Evolutionary conservation across 2,888 invertebrate genomes (phyloP).

Genomic region (Eupeodes latifasciatus): DNA sequence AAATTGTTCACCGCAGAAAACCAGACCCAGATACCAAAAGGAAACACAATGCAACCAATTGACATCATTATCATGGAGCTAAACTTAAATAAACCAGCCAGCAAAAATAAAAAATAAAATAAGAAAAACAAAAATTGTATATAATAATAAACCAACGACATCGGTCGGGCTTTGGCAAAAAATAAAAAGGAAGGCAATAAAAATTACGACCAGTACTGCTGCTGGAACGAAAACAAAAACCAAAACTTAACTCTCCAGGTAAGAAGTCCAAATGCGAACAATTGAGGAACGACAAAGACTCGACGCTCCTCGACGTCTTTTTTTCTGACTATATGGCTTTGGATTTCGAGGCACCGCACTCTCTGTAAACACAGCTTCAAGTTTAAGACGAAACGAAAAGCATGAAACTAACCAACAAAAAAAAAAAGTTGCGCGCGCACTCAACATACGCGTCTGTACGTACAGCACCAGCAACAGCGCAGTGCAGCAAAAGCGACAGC

Average conservation of each 20-base stretch:
- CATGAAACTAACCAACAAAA: neutral
- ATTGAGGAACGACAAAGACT: slow-evolving; percentile 64
- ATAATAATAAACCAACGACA: slow-evolving; percentile 40
- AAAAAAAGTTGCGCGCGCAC: slow-evolving; percentile 43
- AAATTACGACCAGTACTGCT: slow-evolving; percentile 67
- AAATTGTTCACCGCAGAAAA: slow-evolving; percentile 71
- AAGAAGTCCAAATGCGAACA: slow-evolving; percentile 70
- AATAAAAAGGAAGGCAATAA: slow-evolving; percentile 63
- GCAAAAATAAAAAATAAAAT: slow-evolving; percentile 26
- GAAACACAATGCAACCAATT: slow-evolving; percentile 75
- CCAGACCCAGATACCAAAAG: slow-evolving; percentile 65
- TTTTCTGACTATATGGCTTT: slow-evolving; percentile 14
- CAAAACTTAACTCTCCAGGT: slow-evolving; percentile 34
- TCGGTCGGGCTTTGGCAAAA: slow-evolving; percentile 42
- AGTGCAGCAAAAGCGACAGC: too few relatives aligned
- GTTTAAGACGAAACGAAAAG: slow-evolving; percentile 41
- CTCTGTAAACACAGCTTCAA: slow-evolving; percentile 34
- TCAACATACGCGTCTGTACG: slow-evolving; percentile 44
- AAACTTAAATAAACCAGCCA: slow-evolving; percentile 73
- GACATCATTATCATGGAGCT: slow-evolving; percentile 76
- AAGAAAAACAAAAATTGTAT: neutral
- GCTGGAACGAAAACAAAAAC: slow-evolving; percentile 30
- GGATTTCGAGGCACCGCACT: slow-evolving; percentile 1
- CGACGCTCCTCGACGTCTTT: neutral
- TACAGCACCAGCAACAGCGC: too few relatives aligned